Evolutionary conservation across 1,140 invertebrate genomes (phyloP), one percentile per base, ranked within the genome.

Genomic region (Heterodera carotae): DNA sequence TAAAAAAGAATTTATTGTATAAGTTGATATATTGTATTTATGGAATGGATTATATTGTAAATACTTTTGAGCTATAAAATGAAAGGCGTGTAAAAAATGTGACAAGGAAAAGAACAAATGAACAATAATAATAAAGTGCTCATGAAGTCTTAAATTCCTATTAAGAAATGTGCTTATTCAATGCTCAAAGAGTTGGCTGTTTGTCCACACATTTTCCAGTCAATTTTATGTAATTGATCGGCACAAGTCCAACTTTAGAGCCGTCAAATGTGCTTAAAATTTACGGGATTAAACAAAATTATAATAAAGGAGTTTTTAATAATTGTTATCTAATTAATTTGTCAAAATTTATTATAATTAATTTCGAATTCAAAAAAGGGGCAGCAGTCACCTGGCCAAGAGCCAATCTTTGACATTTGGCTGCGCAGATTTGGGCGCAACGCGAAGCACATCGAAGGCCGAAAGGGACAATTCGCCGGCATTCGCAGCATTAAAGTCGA

Each of bases 341-440:
- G 22, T 66, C 22, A 22, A 75, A 33, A n/a, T 29, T 43, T 27
- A 76, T 75, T 76, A 29, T 53, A 39, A 48, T n/a, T n/a, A n/a
- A n/a, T n/a, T n/a, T n/a, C n/a, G n/a, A n/a, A n/a, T n/a, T n/a
- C n/a, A n/a, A n/a, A n/a, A n/a, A n/a, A n/a, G n/a, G n/a, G n/a
- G n/a, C n/a, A n/a, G n/a, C n/a, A n/a, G n/a, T n/a, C 64, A 79
- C 78, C 78, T 87, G 4, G 86, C 89, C 33, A 90, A 80, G 0
- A 90, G 82, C 89, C 89, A 90, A 59, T 89, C 89, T 79, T 88
- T 85, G 39, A 90, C 82, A 73, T 85, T 84, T 29, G 93, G 92
- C 87, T 96, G 94, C 15, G 93, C 88, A 84, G 92, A 91, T 86
- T 92, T 92, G 0, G 94, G 94, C 2, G 94, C 94, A 31, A 97